Evolutionary conservation across 2,797 vertebrate species (phyloP), one percentile per base, ranked within the genome.

Genomic region (Malacoctenus gilli): DNA sequence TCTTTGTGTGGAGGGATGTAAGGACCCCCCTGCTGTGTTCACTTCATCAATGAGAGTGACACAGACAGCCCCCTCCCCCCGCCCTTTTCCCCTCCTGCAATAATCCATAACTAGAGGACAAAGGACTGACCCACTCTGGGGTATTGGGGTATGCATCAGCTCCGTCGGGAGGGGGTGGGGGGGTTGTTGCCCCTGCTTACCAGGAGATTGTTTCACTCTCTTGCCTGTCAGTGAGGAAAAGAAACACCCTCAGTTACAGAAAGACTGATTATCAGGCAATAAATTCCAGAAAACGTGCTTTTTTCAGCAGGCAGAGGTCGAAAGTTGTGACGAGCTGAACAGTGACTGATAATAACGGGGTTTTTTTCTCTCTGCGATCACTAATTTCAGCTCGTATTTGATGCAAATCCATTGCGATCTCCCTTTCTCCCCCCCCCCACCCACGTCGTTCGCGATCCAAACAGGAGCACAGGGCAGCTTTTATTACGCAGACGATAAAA

Each of bases 21-120:
- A 28, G 25, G 5, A 28, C 25, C 25, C 25, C 25, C 78, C 85
- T 16, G 69, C 75, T 80, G 85, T 57, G 69, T 64, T 69, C 75
- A 58, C 73, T 75, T 71, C 75, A 82, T 79, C 83, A 86, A 80
- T 74, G 59, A 72, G 65, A 75, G 52, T 49, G 66, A 64, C 67
- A 67, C 15, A 51, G 60, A 65, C 75, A 69, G 21, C 47, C 48
- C 21, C 25, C 25, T 5, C 25, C 25, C 25, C 5, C 53, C 23
- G 5, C 37, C 35, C 15, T 3, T 13, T 1, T 8, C 14, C 16
- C 16, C 53, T 22, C 61, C 54, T 68, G 40, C 57, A 75, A 78
- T 83, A 82, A 86, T 87, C 84, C 83, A 89, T 87, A 90, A 87
- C 71, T 63, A 54, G 65, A 85, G 79, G 70, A 90, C 84, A 89